These are phyloP conservation scores for Lophochroa leadbeateri DNA, from an alignment of 2,113 vertebrate species.

Conservation along the genomic window DNA sequence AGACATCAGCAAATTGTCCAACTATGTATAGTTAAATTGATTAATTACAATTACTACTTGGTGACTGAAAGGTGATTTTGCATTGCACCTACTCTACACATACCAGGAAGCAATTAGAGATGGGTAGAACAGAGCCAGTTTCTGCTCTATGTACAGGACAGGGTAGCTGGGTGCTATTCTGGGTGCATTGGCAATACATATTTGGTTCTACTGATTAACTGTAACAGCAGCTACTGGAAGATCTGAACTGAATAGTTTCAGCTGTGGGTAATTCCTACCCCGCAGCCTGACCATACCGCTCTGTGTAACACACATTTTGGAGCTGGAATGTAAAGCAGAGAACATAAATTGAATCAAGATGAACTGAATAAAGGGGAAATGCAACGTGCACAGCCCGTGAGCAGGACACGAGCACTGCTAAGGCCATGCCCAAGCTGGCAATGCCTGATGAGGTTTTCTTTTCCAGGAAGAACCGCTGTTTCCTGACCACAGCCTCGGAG, in stretches of 20 bases:
- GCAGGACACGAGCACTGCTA: neutral
- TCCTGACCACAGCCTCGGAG: conserved; percentile 67
- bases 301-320: rapidly evolving
- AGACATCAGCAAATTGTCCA: neutral
- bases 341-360: rapidly evolving
- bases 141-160: rapidly evolving
- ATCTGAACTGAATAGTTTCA: neutral
- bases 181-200: neutral
- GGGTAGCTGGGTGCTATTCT: rapidly evolving
- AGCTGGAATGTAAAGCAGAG: neutral
- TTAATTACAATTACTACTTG: neutral
- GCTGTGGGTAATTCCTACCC: rapidly evolving
- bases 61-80: neutral
- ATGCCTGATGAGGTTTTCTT: rapidly evolving
- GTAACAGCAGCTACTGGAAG: neutral
- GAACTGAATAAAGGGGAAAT: rapidly evolving
- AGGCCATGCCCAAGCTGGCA: rapidly evolving
- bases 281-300: rapidly evolving
- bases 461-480: conserved; percentile 78
- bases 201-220: too few relatives aligned
- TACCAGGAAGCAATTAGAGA: neutral
- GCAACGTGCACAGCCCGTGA: rapidly evolving
- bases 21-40: rapidly evolving
- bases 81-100: neutral
- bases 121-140: rapidly evolving